phyloP scores from a whole-genome alignment of 2,888 invertebrate species.

The Agonopterix heracliana region DNA sequence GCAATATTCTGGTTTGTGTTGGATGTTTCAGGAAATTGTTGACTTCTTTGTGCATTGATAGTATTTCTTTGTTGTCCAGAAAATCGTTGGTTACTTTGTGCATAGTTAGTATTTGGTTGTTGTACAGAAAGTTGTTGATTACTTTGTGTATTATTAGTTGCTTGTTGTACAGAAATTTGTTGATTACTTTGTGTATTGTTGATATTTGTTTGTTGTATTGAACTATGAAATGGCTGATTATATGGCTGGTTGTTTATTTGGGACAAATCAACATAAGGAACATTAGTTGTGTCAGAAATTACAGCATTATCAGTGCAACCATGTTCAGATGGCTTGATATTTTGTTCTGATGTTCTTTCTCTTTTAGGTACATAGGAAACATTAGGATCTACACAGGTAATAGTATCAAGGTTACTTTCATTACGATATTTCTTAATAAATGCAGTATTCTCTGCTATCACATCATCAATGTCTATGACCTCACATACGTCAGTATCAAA shows the following conservation, averaged over 20 bases:
- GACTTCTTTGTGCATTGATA: neutral
- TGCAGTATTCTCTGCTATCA: slow-evolving; percentile 33
- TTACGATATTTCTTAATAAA: slow-evolving; percentile 21
- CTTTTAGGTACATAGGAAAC: neutral
- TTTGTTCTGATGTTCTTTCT: neutral
- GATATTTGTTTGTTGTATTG: no score
- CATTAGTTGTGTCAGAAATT: neutral
- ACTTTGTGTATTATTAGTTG: no score
- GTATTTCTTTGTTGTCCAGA: no score
- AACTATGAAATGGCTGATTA: no score
- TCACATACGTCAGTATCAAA: slow-evolving; percentile 18
- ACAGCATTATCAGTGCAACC: no score
- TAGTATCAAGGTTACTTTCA: slow-evolving; percentile 9
- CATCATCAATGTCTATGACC: slow-evolving; percentile 36
- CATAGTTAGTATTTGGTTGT: no score
- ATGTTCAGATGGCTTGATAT: neutral
- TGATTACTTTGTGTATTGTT: no score
- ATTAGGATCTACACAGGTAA: slow-evolving; percentile 18
- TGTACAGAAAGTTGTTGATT: no score
- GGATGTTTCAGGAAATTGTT: neutral
- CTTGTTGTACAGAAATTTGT: no score
- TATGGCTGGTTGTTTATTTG: no score
- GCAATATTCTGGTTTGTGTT: slow-evolving; percentile 1
- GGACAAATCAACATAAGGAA: no score
- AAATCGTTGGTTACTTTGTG: no score